Evolutionary conservation across 2,113 vertebrate genomes (phyloP), one percentile per base, ranked within the genome.

Genomic region (Noturus placidus): DNA sequence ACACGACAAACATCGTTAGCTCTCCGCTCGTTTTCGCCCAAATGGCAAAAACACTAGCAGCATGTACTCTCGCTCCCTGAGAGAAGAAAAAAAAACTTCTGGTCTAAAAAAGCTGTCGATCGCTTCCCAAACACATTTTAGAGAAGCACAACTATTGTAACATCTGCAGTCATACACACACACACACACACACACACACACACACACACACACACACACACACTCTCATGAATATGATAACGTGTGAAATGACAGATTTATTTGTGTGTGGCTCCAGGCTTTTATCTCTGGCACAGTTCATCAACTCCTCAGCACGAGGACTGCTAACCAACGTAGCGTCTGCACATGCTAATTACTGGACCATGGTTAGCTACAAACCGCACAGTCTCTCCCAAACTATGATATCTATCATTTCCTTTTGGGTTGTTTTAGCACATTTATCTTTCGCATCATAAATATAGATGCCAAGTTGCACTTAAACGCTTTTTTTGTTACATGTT

Each of bases 251-350:
- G 96, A 95, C 94, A 96, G 95, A 95, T 97, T 94, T 96, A 95
- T 95, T 95, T 96, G 96, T 90, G 89, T 91, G 95, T 96, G 95
- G 96, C 96, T 96, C 93, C 95, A 94, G 96, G 96, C 96, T 97
- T 96, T 96, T 96, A 97, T 97, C 96, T 97, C 96, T 96, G 96
- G 95, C 96, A 98, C 97, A 98, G 97, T 97, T 99, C 98, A 99
- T 99, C 98, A 99, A 98, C 97, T 97, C 97, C 98, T 95, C 98
- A 99, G 98, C 97, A 97, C 96, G 98, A 94, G 88, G 88, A 90
- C 83, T 90, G 87, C 88, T 90, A 90, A 90, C 90, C 90, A 90
- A 90, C 90, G 88, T 88, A 90, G 87, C 78, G 87, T 88, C 86
- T 89, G 86, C 90, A 90, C 90, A 90, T 90, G 90, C 90, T 90